Evolutionary conservation across 2,113 vertebrate species (phyloP).

Genomic region (Epinephelus moara): DNA sequence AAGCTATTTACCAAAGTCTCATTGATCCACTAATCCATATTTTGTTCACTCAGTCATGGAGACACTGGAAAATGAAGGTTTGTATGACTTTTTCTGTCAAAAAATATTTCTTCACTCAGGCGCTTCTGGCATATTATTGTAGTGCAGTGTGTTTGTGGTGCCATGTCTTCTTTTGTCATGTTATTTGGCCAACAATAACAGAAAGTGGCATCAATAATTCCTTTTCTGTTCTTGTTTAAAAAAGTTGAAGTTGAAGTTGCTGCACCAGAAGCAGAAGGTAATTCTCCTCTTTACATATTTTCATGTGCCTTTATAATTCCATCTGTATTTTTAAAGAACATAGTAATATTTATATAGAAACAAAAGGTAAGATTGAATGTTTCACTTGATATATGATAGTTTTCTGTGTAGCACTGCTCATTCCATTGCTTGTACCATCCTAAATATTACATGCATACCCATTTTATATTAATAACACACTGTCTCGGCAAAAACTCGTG

Average conservation of each 20-base stretch:
- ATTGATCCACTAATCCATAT: slow-evolving; percentile 74
- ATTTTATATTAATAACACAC: not conserved
- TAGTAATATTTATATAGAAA: not conserved
- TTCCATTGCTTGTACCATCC: not conserved
- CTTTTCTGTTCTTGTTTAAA: slow-evolving; percentile 28
- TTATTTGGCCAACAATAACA: not conserved
- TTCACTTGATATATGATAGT: not conserved
- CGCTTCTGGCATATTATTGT: slow-evolving; percentile 1
- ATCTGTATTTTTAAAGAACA: not conserved
- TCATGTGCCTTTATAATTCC: not conserved
- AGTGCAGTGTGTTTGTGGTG: not conserved
- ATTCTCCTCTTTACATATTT: not conserved
- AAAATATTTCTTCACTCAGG: slow-evolving; percentile 21
- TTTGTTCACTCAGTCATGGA: slow-evolving; percentile 70
- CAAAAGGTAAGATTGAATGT: not conserved
- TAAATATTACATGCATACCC: not conserved
- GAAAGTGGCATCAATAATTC: slow-evolving; percentile 10
- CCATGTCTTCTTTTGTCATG: not conserved
- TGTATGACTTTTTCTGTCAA: slow-evolving; percentile 42
- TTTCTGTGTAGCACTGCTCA: not conserved
- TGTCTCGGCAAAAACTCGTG: not conserved
- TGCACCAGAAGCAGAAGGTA: slow-evolving; percentile 76
- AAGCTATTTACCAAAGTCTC: slow-evolving; percentile 51
- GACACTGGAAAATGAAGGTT: slow-evolving; percentile 57
- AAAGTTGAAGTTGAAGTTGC: slow-evolving; percentile 34